These are phyloP conservation scores for Nemopilema nomurai DNA, from an alignment of 30 jellyfish, hydroid and myxozoan species.

Conservation along the genomic window DNA sequence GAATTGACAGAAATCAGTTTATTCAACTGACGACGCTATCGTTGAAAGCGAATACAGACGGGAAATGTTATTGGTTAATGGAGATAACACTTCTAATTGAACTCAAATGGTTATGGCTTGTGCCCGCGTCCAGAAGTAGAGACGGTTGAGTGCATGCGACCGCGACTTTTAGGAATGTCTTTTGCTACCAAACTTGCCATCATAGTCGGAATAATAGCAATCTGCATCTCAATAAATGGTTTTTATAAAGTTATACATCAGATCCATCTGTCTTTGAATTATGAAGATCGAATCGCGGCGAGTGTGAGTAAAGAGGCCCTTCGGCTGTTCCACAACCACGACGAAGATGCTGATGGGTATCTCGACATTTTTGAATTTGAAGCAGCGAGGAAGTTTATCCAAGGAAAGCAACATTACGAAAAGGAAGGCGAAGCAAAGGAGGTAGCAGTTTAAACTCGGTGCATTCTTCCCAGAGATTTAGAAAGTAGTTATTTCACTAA, in stretches of 20 bases:
- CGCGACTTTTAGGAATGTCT: too few species aligned
- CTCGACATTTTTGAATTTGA: constrained; percentile 40
- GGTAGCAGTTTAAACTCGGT: neutral
- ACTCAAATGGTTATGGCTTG: neutral
- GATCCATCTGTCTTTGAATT: constrained; percentile 13
- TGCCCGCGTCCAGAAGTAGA: too few species aligned
- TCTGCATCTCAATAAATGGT: constrained; percentile 29
- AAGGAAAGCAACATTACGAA: neutral
- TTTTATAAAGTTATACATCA: constrained; percentile 15
- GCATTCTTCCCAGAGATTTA: neutral
- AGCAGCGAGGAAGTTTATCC: constrained; percentile 9
- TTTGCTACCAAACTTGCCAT: constrained; percentile 2
- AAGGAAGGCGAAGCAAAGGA: neutral
- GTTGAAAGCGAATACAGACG: too few species aligned
- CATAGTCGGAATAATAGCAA: constrained; percentile 13
- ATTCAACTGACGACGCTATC: too few species aligned
- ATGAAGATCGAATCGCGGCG: constrained; percentile 11
- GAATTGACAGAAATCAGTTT: too few species aligned
- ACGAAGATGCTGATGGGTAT: constrained; percentile 34
- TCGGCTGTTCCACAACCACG: constrained; percentile 25
- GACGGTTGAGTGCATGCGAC: too few species aligned
- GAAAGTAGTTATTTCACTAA: too few species aligned
- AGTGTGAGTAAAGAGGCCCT: constrained; percentile 12
- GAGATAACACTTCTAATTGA: neutral
- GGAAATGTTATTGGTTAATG: too few species aligned